These are phyloP conservation scores for Eclectus roratus DNA, from an alignment of 2,113 vertebrate genomes.

Conservation along the genomic window DNA sequence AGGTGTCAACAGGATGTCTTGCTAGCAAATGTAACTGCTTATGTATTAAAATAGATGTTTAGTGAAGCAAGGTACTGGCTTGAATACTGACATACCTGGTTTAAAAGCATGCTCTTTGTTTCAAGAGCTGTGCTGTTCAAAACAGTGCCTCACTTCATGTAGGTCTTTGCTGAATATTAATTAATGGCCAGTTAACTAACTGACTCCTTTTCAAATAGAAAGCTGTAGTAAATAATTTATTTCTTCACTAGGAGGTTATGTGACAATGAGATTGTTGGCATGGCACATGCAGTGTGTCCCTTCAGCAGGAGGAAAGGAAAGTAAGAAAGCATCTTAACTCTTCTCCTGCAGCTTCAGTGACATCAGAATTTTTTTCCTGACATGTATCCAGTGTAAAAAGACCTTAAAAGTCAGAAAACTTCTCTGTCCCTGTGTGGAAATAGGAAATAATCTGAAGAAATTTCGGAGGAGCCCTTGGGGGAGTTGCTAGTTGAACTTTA, in stretches of 20 bases:
- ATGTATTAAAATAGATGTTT: neutral
- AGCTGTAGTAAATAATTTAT: neutral
- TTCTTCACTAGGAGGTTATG: neutral
- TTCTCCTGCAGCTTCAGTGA: neutral
- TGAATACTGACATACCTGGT: neutral
- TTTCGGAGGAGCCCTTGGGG: neutral
- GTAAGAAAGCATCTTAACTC: neutral
- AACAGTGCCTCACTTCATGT: neutral
- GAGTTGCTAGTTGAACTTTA: neutral
- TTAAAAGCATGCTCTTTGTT: neutral
- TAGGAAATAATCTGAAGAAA: neutral
- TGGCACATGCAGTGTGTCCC: neutral
- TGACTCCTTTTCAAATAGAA: neutral
- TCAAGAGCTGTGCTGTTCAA: neutral
- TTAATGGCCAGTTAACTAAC: neutral
- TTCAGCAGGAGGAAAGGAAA: neutral
- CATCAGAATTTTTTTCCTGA: neutral
- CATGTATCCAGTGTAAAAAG: neutral
- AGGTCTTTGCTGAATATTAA: slow-evolving; percentile 5
- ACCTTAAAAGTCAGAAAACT: neutral
- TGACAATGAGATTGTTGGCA: neutral
- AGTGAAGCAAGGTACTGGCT: neutral
- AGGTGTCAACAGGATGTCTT: slow-evolving; percentile 8
- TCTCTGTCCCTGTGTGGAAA: neutral
- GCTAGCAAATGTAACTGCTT: neutral